Evolutionary conservation across 2,113 vertebrate species (phyloP).

Genomic region (Picathartes gymnocephalus): DNA sequence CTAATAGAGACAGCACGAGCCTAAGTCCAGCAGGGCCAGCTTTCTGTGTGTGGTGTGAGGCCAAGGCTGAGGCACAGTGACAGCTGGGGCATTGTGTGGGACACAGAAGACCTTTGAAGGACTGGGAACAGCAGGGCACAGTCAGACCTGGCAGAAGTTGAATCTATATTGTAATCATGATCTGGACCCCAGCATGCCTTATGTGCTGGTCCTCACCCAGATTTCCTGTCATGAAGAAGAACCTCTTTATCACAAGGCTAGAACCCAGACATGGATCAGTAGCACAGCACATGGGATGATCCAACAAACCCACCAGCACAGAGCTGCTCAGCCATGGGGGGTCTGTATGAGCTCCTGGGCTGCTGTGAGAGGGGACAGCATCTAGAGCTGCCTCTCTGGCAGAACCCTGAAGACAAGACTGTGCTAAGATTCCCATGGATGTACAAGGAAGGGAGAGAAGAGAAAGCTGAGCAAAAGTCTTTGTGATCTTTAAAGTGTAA

Average conservation of each 20-base stretch:
- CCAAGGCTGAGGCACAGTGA: neutral
- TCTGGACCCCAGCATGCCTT: neutral
- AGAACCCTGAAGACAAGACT: neutral
- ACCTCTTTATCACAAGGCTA: neutral
- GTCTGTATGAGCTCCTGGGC: too few relatives aligned
- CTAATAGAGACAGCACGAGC: too few relatives aligned
- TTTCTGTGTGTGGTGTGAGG: neutral
- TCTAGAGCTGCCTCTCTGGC: neutral
- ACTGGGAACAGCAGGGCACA: neutral
- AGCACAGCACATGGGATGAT: neutral
- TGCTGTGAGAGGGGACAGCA: neutral
- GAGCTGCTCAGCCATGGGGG: neutral
- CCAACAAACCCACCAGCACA: neutral
- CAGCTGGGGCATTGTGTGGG: neutral
- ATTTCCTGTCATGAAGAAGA: neutral
- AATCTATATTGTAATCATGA: neutral
- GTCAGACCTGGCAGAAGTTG: neutral
- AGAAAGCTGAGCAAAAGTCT: neutral
- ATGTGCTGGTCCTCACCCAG: neutral
- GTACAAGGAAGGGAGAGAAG: neutral
- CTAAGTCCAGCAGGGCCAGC: neutral
- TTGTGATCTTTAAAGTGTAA: neutral
- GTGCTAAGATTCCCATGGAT: neutral
- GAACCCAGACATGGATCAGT: neutral
- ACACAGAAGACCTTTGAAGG: neutral